A percentile compares a stretch with the other conserved stretches of the same genome.
Conservation (phyloP, 2,888 invertebrate genomes). For the Eubasilissa splendida region DNA sequence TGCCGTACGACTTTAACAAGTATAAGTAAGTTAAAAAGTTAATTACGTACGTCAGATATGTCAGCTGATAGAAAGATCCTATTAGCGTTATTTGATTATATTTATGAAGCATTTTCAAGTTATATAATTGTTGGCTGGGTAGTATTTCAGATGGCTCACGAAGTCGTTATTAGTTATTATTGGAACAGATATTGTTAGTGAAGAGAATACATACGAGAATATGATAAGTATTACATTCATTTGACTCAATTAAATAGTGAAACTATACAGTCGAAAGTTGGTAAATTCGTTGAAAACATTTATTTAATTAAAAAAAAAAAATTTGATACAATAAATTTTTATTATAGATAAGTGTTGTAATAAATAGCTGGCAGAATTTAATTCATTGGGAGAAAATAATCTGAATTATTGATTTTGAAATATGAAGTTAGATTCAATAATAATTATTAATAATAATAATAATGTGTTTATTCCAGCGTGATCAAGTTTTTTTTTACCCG, state of each 20-base stretch:
- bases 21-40: conserved; percentile 31
- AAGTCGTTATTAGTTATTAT: not conserved
- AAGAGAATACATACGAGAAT: not conserved
- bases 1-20: conserved; percentile 22
- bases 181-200: not conserved
- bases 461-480: no score
- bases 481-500: no score
- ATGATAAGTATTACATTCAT: not conserved
- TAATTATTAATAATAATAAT: no score
- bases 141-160: not conserved
- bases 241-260: not conserved
- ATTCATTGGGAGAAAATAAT: no score
- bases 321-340: no score
- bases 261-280: no score
- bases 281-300: no score
- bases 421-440: no score
- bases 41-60: conserved; percentile 17
- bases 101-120: not conserved
- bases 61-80: conserved; percentile 10
- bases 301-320: no score
- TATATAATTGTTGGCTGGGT: not conserved
- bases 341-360: no score
- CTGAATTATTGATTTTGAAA: no score
- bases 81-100: not conserved
- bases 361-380: no score